Percentiles rank a stretch among this genome's conserved stretches.
These are phyloP conservation scores for Anisognathus igniventris DNA, from an alignment of 2,797 vertebrate genomes.

Conservation along the genomic window DNA sequence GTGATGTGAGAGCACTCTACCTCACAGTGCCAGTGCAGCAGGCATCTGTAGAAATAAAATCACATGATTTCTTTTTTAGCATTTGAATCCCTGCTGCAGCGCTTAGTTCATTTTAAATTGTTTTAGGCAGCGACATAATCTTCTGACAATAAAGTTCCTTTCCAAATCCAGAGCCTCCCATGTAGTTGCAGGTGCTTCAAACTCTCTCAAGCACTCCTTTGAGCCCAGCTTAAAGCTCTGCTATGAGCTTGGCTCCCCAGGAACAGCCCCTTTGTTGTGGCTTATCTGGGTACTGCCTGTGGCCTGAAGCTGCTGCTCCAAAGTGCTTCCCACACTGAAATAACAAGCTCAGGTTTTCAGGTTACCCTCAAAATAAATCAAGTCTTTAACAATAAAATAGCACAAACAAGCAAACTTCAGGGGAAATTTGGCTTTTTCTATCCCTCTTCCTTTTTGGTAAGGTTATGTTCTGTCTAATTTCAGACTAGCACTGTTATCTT, in stretches of 20 bases:
- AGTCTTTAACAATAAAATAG: neutral
- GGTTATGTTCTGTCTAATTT: slow-evolving; percentile 1
- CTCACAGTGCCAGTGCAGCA: neutral
- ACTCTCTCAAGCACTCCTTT: neutral
- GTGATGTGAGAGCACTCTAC: neutral
- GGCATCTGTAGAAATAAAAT: neutral
- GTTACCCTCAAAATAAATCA: neutral
- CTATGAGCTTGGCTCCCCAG: neutral
- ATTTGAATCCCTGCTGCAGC: neutral
- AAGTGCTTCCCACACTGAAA: neutral
- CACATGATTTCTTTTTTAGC: neutral
- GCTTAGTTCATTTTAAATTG: neutral
- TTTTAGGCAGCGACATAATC: neutral
- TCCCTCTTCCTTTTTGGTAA: neutral
- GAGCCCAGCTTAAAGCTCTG: neutral
- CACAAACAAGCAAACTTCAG: neutral
- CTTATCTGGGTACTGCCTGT: neutral
- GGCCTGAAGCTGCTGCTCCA: neutral
- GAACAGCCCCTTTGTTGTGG: neutral
- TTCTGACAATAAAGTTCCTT: neutral
- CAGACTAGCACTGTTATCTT: slow-evolving; percentile 8
- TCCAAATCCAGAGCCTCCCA: neutral
- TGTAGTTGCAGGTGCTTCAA: slow-evolving; percentile 2
- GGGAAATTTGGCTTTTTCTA: neutral
- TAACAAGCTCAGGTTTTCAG: neutral